Evolutionary conservation across 1,140 invertebrate species (phyloP).

Genomic region (Microplitis demolitor): DNA sequence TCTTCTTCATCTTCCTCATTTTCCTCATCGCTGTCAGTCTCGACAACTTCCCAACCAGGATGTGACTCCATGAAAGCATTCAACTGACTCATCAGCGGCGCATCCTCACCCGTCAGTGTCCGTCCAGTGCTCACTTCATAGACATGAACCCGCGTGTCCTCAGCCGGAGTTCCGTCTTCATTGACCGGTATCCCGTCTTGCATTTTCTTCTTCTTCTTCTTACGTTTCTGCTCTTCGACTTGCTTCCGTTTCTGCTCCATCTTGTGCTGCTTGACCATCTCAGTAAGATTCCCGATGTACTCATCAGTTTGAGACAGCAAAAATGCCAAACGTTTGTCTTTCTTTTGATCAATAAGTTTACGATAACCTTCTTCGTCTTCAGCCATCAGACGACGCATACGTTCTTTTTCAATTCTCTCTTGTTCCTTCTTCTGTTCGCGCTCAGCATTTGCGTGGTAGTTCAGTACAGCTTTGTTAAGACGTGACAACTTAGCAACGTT

Average conservation of each 20-base stretch:
- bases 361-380: constrained; percentile 94
- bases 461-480: constrained; percentile 94
- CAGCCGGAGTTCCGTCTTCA: constrained; percentile 12
- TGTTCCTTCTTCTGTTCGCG: constrained; percentile 99
- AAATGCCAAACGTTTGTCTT: constrained; percentile 98
- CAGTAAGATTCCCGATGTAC: constrained; percentile 94
- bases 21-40: constrained; percentile 75
- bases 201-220: constrained; percentile 75
- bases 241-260: constrained; percentile 85
- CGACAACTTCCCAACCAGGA: constrained; percentile 86
- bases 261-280: constrained; percentile 96
- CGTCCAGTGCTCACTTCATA: constrained; percentile 86
- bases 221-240: constrained; percentile 80
- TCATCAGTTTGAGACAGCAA: constrained; percentile 97
- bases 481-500: constrained; percentile 84
- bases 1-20: constrained; percentile 66
- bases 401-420: constrained; percentile 96
- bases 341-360: constrained; percentile 99
- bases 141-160: constrained; percentile 81
- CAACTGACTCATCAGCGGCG: constrained; percentile 86
- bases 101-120: constrained; percentile 85
- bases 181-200: constrained; percentile 72
- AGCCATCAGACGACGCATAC: constrained; percentile 97
- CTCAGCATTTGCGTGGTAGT: constrained; percentile 97
- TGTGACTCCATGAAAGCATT: constrained; percentile 82